These are phyloP conservation scores for Henricia sp. DNA, from an alignment of 53 echinoderm and acorn worm species.

Conservation along the genomic window DNA sequence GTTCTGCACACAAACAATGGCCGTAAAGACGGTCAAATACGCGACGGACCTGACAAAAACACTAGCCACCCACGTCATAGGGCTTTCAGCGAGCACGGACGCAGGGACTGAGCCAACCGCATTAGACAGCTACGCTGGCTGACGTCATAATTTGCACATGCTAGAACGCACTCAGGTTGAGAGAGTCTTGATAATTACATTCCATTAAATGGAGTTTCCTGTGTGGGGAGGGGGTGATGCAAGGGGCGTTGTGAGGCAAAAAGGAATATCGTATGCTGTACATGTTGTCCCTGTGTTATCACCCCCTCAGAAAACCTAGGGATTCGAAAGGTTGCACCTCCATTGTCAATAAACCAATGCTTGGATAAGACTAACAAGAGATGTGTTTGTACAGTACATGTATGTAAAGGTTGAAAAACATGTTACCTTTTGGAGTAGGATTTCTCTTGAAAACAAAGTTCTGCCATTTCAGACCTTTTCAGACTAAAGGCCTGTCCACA, in stretches of 20 bases:
- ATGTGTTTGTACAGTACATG: not conserved
- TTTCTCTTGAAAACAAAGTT: slow-evolving; percentile 25
- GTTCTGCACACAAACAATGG: not conserved
- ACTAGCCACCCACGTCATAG: slow-evolving; percentile 34
- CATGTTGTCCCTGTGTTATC: not conserved
- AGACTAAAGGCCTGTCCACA: too few species aligned
- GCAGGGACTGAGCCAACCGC: not conserved
- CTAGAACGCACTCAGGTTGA: slow-evolving; percentile 13
- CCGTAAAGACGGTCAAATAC: not conserved
- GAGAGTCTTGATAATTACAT: slow-evolving; percentile 39
- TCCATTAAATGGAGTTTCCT: slow-evolving; percentile 46
- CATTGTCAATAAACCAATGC: slow-evolving; percentile 18
- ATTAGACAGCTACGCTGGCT: slow-evolving; percentile 1
- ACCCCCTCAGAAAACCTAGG: not conserved
- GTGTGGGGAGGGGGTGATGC: not conserved
- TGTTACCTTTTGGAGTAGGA: not conserved
- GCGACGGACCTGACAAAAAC: slow-evolving; percentile 19
- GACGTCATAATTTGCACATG: slow-evolving; percentile 54
- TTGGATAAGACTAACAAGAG: not conserved
- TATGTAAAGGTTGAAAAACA: slow-evolving; percentile 18
- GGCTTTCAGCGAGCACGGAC: slow-evolving; percentile 28
- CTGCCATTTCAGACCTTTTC: too few species aligned
- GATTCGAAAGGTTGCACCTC: not conserved
- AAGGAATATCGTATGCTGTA: not conserved
- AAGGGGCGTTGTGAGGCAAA: not conserved